These are phyloP conservation scores for Spheniscus humboldti DNA, from an alignment of 2,797 vertebrate genomes.

Conservation along the genomic window DNA sequence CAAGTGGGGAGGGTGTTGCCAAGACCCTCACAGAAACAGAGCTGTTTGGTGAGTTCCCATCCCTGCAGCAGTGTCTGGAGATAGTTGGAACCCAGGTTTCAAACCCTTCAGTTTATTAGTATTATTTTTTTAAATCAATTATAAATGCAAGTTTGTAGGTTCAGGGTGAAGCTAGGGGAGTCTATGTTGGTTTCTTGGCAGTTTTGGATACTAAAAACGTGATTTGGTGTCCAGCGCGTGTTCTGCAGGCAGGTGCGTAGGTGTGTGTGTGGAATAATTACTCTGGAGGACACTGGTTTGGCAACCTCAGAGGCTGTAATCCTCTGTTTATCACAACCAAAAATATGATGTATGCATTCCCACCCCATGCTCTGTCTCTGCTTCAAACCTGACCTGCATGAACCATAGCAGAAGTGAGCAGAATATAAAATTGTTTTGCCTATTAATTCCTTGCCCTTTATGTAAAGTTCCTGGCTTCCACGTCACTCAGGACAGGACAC, in stretches of 20 bases:
- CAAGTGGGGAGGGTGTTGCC: neutral
- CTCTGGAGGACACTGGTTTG: neutral
- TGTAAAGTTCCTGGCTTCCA: neutral
- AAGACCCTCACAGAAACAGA: neutral
- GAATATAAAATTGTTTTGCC: neutral
- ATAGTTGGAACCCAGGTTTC: neutral
- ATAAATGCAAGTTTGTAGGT: neutral
- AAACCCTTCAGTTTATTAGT: neutral
- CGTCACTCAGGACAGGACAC: rapidly evolving
- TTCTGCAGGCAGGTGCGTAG: neutral
- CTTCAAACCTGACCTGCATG: neutral
- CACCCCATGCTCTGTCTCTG: neutral
- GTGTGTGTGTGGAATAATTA: neutral
- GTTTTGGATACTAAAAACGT: neutral
- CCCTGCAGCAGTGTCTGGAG: neutral
- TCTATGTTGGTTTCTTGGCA: neutral
- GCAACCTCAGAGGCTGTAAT: neutral
- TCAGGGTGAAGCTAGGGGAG: neutral
- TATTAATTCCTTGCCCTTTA: neutral
- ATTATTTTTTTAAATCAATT: neutral
- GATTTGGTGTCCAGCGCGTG: neutral
- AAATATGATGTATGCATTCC: neutral
- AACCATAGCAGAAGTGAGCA: neutral
- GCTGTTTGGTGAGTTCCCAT: neutral
- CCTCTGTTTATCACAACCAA: neutral